Evolutionary conservation across 2,888 invertebrate species (phyloP).

Genomic region (Pseudococcus jackbeardsleyi): DNA sequence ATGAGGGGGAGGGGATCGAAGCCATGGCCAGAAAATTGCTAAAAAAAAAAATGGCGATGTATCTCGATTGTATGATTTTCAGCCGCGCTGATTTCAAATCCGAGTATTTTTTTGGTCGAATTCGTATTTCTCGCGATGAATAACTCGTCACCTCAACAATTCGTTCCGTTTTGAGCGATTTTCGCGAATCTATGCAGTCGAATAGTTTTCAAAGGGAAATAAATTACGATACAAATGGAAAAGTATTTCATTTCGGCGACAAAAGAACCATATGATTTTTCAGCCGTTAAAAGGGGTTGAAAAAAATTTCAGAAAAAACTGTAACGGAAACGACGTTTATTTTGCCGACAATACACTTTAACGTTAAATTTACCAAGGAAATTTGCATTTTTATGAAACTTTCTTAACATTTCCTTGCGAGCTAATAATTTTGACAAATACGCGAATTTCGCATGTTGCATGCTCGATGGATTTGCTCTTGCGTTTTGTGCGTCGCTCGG

Average conservation of each 20-base stretch:
- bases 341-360: background rate
- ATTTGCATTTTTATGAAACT: constrained; percentile 13
- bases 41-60: background rate
- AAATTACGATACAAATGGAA: no score
- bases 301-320: background rate
- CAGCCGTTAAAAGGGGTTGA: background rate
- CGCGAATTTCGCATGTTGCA: constrained; percentile 24
- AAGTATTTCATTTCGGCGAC: background rate
- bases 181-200: no score
- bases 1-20: background rate
- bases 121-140: background rate
- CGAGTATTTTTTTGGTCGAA: background rate
- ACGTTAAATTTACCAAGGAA: background rate
- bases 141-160: no score
- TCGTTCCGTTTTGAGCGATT: no score
- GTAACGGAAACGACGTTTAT: background rate
- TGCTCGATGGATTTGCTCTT: constrained; percentile 5
- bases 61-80: background rate
- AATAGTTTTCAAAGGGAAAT: no score
- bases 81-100: background rate
- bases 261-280: background rate
- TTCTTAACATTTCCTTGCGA: background rate
- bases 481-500: background rate
- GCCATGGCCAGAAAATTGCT: background rate
- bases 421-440: constrained; percentile 6